Evolutionary conservation across 2,888 invertebrate genomes (phyloP).

Genomic region (Hydraecia micacea): DNA sequence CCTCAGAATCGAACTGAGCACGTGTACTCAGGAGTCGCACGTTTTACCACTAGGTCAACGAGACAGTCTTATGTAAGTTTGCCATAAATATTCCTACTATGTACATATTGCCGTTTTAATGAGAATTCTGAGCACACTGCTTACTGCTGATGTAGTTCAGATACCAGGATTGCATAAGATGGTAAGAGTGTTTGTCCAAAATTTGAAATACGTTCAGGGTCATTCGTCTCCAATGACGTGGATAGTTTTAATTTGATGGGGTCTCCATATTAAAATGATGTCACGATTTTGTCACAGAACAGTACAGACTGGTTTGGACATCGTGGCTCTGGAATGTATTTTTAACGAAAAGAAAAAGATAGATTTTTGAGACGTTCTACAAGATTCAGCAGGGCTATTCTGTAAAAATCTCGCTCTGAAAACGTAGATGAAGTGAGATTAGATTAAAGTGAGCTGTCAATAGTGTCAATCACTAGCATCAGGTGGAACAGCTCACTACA

Average conservation of each 20-base stretch:
- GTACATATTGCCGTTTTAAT: slow-evolving; percentile 29
- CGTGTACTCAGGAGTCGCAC: no score
- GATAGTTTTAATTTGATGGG: slow-evolving; percentile 19
- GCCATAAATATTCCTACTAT: slow-evolving; percentile 32
- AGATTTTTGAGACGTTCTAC: no score
- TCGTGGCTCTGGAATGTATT: no score
- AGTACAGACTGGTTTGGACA: no score
- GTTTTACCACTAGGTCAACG: not conserved
- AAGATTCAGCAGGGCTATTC: no score
- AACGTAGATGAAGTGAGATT: no score
- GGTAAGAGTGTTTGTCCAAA: slow-evolving; percentile 14
- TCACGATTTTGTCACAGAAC: not conserved
- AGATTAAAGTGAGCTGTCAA: no score
- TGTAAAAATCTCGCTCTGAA: no score
- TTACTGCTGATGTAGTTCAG: slow-evolving; percentile 18
- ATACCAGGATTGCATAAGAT: slow-evolving; percentile 35
- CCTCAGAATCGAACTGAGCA: not conserved
- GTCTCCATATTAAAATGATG: not conserved
- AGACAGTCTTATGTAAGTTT: not conserved
- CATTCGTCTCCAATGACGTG: slow-evolving; percentile 3
- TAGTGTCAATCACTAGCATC: no score
- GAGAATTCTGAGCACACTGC: slow-evolving; percentile 35
- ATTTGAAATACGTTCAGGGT: not conserved
- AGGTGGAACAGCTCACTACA: no score
- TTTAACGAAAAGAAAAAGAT: no score